Conservation (phyloP, 1,140 invertebrate genomes). For the Achroia grisella region DNA sequence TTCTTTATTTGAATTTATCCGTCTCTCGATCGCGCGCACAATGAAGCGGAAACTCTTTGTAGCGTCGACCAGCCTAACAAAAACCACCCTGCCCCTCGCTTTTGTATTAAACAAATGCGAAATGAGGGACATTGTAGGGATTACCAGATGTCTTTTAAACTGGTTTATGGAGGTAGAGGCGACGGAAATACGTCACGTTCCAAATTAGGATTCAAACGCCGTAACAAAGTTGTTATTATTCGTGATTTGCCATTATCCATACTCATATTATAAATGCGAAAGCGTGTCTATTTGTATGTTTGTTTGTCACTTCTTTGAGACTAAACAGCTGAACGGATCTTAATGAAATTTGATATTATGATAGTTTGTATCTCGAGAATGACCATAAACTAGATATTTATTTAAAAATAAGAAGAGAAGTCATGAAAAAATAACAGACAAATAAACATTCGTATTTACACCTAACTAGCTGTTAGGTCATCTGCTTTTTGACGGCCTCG, state of each 20-base stretch:
- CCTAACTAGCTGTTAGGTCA: too few relatives aligned
- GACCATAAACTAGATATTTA: too few relatives aligned
- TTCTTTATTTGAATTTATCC: conserved; percentile 28
- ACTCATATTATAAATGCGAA: too few relatives aligned
- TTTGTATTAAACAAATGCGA: background rate
- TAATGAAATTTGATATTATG: too few relatives aligned
- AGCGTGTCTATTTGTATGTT: too few relatives aligned
- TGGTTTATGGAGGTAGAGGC: background rate
- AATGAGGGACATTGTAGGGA: background rate
- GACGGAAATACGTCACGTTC: conserved; percentile 18
- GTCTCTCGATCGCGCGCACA: conserved; percentile 17
- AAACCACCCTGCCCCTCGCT: background rate
- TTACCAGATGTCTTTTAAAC: background rate
- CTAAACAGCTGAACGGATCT: too few relatives aligned
- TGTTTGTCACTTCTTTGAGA: too few relatives aligned
- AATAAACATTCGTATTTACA: too few relatives aligned
- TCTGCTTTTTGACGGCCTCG: too few relatives aligned
- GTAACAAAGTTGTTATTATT: conserved; percentile 1
- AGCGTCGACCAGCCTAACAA: conserved; percentile 7
- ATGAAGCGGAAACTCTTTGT: conserved; percentile 28
- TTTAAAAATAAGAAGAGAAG: too few relatives aligned
- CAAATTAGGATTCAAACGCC: conserved; percentile 4
- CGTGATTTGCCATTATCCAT: conserved; percentile 2
- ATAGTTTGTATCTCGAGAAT: too few relatives aligned
- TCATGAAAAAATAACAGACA: too few relatives aligned